Percentiles rank a stretch among this genome's conserved stretches.
These are phyloP conservation scores for Norana najaformis DNA, from an alignment of 2,888 invertebrate species.

Conservation along the genomic window DNA sequence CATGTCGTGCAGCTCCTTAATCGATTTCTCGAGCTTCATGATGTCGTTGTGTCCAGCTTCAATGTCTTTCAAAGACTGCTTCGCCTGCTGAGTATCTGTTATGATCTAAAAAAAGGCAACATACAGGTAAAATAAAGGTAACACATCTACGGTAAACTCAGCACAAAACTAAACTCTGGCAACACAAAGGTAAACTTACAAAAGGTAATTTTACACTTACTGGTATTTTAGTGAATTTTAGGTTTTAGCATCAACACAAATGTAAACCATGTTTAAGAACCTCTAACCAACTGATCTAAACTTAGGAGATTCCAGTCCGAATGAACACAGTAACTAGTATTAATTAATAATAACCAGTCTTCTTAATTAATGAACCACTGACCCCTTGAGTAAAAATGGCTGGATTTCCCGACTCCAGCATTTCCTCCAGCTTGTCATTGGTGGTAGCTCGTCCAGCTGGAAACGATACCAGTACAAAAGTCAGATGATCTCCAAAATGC, in stretches of 20 bases:
- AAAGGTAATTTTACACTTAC: too few relatives aligned
- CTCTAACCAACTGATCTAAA: too few relatives aligned
- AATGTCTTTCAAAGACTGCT: conserved; percentile 98
- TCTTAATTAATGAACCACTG: too few relatives aligned
- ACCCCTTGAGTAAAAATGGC: conserved; percentile 97
- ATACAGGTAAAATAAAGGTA: too few relatives aligned
- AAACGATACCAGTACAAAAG: not conserved
- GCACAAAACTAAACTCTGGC: too few relatives aligned
- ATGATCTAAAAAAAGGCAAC: conserved; percentile 76
- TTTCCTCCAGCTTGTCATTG: conserved; percentile 96
- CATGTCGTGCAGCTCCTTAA: conserved; percentile 99
- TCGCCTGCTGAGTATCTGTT: conserved; percentile 99
- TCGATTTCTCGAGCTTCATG: conserved; percentile 98
- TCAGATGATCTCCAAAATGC: not conserved
- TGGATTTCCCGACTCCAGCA: conserved; percentile 97
- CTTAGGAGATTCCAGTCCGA: not conserved
- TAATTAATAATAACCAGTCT: conserved; percentile 9
- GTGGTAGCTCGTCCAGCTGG: conserved; percentile 92
- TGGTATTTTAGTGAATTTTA: too few relatives aligned
- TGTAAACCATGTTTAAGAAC: too few relatives aligned
- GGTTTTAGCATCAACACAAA: too few relatives aligned
- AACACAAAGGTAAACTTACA: too few relatives aligned
- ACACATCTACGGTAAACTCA: too few relatives aligned
- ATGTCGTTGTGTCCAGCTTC: conserved; percentile 99
- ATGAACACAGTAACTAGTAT: not conserved